These are phyloP conservation scores for Ceuthmochares aereus DNA, from an alignment of 2,113 vertebrate species.

Conservation along the genomic window DNA sequence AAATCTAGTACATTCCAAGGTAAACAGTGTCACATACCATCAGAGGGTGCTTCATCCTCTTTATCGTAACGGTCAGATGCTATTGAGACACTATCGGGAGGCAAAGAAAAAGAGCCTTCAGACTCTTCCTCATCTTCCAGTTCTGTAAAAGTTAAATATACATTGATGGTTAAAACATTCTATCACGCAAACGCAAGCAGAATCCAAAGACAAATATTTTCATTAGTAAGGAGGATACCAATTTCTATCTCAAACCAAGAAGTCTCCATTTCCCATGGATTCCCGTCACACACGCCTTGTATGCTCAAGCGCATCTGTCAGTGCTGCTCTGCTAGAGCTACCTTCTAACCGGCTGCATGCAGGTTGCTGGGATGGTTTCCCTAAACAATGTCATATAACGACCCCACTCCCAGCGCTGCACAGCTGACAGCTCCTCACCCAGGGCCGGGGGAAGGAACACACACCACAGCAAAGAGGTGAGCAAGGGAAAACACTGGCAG, in stretches of 20 bases:
- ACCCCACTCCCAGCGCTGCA: not conserved
- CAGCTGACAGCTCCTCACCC: not conserved
- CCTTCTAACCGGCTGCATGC: rapidly evolving
- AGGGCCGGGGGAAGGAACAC: rapidly evolving
- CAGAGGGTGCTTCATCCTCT: constrained; percentile 85
- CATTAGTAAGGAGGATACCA: not conserved
- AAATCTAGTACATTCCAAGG: not conserved
- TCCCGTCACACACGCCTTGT: rapidly evolving
- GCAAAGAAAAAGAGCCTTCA: constrained; percentile 79
- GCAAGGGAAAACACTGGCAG: not conserved
- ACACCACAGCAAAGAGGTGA: not conserved
- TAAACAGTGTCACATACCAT: constrained; percentile 83
- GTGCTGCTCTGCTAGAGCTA: not conserved
- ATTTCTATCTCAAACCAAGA: not conserved
- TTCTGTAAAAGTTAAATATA: constrained; percentile 67
- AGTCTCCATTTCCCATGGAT: not conserved
- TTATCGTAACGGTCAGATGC: constrained; percentile 89
- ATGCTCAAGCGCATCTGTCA: rapidly evolving
- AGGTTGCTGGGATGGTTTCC: not conserved
- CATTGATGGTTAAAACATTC: not conserved
- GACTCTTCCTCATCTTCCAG: constrained; percentile 81
- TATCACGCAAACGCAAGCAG: not conserved
- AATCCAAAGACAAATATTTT: not conserved
- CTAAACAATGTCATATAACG: not conserved
- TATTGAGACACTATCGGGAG: constrained; percentile 85